Evolutionary conservation across 2,113 vertebrate genomes (phyloP).

Genomic region (Cyanocitta stelleri): DNA sequence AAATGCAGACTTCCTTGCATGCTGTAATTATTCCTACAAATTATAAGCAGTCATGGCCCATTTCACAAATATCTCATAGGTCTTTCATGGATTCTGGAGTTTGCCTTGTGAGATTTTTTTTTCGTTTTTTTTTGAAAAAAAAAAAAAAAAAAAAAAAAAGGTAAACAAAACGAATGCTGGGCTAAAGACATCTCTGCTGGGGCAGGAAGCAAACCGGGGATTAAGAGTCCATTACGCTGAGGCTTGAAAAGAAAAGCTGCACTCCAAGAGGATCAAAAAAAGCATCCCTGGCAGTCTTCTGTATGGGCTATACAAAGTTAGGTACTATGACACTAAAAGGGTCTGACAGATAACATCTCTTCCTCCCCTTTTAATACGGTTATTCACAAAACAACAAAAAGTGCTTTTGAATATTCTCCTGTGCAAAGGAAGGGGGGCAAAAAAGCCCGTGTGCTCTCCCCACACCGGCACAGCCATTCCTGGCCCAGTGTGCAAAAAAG

Average conservation of each 20-base stretch:
- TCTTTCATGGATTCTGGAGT: not conserved
- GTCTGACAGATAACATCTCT: slow-evolving; percentile 67
- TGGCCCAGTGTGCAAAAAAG: not conserved
- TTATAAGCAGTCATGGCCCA: slow-evolving; percentile 59
- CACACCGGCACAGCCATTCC: not conserved
- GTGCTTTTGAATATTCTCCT: slow-evolving; percentile 54
- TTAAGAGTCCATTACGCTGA: slow-evolving; percentile 60
- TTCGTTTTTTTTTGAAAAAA: not conserved
- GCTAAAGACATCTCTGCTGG: slow-evolving; percentile 27
- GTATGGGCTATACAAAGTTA: slow-evolving; percentile 58
- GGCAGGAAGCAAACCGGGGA: slow-evolving; percentile 47
- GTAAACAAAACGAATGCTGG: slow-evolving; percentile 35
- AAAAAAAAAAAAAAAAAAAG: not conserved
- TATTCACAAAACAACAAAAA: slow-evolving; percentile 57
- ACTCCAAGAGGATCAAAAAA: slow-evolving; percentile 57
- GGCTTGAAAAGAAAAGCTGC: slow-evolving; percentile 58
- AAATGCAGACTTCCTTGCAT: slow-evolving; percentile 52
- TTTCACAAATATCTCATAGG: slow-evolving; percentile 54
- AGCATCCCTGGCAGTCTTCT: slow-evolving; percentile 55
- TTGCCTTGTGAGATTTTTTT: not conserved
- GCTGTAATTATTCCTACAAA: slow-evolving; percentile 57
- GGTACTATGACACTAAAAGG: slow-evolving; percentile 66
- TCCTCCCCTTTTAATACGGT: slow-evolving; percentile 59
- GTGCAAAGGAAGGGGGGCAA: not conserved
- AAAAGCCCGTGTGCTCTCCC: not conserved